A percentile compares a stretch with the other conserved stretches of the same genome.
phyloP scores from a whole-genome alignment of 2,113 vertebrate species.

The Thymallus thymallus region DNA sequence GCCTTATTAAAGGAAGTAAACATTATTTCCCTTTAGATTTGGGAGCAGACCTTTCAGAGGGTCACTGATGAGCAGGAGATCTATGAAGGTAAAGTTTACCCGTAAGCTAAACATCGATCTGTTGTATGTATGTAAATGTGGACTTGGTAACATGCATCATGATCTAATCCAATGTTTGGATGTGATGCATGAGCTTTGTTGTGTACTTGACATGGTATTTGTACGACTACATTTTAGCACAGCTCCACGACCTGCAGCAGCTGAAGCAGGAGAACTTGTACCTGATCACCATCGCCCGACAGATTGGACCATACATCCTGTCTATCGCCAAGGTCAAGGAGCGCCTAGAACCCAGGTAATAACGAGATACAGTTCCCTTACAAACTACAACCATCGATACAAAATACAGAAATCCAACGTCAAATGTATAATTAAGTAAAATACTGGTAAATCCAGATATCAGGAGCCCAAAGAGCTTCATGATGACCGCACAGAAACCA shows the following conservation, averaged over 20 bases:
- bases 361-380: too few species aligned
- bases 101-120: not conserved
- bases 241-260: slow-evolving; percentile 89
- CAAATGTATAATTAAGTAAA: too few species aligned
- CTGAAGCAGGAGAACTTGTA: slow-evolving; percentile 88
- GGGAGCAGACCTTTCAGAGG: slow-evolving; percentile 90
- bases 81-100: slow-evolving; percentile 83
- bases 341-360: slow-evolving; percentile 88
- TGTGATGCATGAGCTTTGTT: not conserved
- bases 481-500: slow-evolving; percentile 63
- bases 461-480: slow-evolving; percentile 68
- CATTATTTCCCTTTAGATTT: slow-evolving; percentile 73
- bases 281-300: slow-evolving; percentile 85
- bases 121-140: not conserved
- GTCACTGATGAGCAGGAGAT: slow-evolving; percentile 90
- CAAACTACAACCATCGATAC: not conserved
- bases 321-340: slow-evolving; percentile 95
- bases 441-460: slow-evolving; percentile 56
- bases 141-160: not conserved
- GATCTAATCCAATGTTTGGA: not conserved
- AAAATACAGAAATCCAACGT: not conserved
- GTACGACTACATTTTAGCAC: slow-evolving; percentile 71
- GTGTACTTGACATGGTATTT: not conserved
- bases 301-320: slow-evolving; percentile 54
- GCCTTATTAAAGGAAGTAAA: too few species aligned